phyloP scores from a whole-genome alignment of 2,113 vertebrate genomes.

The Cranoglanis bouderius region DNA sequence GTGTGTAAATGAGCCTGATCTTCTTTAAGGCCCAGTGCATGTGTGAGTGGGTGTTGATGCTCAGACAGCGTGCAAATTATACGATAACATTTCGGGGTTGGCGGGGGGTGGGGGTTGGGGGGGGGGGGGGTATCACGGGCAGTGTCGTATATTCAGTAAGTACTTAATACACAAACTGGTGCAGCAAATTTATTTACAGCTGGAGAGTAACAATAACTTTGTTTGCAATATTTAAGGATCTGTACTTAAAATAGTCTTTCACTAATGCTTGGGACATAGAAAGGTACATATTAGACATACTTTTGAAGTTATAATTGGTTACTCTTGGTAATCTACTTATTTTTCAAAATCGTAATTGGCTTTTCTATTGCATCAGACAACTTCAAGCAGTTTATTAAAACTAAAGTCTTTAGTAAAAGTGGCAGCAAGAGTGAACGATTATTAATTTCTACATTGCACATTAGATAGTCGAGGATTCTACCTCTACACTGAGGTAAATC shows the following conservation, averaged over 20 bases:
- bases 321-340: not conserved
- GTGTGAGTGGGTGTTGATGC: constrained; percentile 23
- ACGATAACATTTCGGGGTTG: not conserved
- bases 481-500: not conserved
- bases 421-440: not conserved
- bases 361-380: not conserved
- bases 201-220: not conserved
- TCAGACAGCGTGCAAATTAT: constrained; percentile 35
- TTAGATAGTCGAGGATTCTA: not conserved
- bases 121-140: no score
- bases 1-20: constrained; percentile 14
- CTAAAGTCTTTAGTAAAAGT: not conserved
- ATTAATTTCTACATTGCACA: not conserved
- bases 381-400: not conserved
- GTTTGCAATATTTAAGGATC: not conserved
- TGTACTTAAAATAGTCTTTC: not conserved
- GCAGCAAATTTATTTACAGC: no score
- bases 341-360: not conserved
- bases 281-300: not conserved
- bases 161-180: not conserved
- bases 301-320: not conserved
- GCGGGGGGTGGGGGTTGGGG: no score
- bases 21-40: constrained; percentile 36
- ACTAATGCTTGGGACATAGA: not conserved
- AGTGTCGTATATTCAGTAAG: not conserved